phyloP scores from a whole-genome alignment of 2,797 vertebrate species.

The Buphagus erythrorhynchus region DNA sequence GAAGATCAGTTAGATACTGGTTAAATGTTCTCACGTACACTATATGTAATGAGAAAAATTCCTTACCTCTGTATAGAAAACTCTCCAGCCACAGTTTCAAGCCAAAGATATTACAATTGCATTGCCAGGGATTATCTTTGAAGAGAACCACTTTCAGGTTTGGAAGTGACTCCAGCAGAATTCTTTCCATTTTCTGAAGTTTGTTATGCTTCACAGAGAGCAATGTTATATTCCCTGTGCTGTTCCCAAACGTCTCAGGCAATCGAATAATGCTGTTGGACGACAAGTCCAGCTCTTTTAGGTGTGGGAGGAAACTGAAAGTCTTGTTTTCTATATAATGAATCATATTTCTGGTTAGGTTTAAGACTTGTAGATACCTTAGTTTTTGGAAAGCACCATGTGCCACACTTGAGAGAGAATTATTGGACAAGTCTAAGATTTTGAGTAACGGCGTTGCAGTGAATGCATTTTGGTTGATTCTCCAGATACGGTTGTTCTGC shows the following conservation, averaged over 20 bases:
- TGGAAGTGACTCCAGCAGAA: constrained; percentile 87
- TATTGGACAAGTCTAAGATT: constrained; percentile 91
- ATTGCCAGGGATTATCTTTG: constrained; percentile 92
- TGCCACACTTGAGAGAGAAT: constrained; percentile 88
- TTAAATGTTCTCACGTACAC: background rate
- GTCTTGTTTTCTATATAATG: constrained; percentile 88
- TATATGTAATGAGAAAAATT: background rate
- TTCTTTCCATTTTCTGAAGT: constrained; percentile 86
- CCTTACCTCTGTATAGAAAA: constrained; percentile 93
- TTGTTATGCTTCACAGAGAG: constrained; percentile 88
- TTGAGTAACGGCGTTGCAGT: constrained; percentile 83
- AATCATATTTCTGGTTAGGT: constrained; percentile 89
- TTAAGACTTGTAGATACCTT: constrained; percentile 84
- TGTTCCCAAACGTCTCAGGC: constrained; percentile 83
- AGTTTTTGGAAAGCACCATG: constrained; percentile 87
- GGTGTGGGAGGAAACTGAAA: constrained; percentile 83
- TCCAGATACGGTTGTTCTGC: constrained; percentile 90
- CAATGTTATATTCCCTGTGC: constrained; percentile 87
- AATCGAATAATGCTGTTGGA: constrained; percentile 88
- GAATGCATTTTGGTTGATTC: constrained; percentile 86
- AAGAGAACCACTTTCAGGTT: constrained; percentile 86
- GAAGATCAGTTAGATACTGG: background rate
- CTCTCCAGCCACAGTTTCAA: constrained; percentile 97
- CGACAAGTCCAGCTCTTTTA: constrained; percentile 91
- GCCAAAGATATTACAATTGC: constrained; percentile 90